Evolutionary conservation across 2,797 vertebrate species (phyloP).

Genomic region (Crotalus adamanteus): DNA sequence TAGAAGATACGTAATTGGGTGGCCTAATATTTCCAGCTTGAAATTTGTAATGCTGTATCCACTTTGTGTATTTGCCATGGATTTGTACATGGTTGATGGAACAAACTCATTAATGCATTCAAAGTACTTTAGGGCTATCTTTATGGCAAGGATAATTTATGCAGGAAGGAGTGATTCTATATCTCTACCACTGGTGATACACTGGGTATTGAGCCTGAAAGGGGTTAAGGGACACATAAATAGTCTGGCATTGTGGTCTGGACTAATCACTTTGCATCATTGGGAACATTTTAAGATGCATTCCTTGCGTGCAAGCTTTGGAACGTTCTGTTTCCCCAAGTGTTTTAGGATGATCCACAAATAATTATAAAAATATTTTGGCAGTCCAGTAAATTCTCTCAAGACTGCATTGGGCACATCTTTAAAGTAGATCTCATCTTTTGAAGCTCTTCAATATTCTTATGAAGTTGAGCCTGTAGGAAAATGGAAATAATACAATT

Average conservation of each 20-base stretch:
- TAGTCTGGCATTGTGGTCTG: background rate
- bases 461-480: background rate
- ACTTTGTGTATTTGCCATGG: background rate
- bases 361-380: background rate
- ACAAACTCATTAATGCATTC: accelerated
- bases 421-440: background rate
- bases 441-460: background rate
- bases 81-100: accelerated
- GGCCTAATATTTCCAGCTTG: background rate
- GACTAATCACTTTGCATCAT: background rate
- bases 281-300: background rate
- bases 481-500: background rate
- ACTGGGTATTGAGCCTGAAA: background rate
- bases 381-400: background rate
- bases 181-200: background rate
- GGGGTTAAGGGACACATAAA: background rate
- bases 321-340: background rate
- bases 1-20: background rate
- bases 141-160: background rate
- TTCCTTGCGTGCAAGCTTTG: background rate
- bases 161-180: background rate
- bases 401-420: background rate
- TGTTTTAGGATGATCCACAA: background rate
- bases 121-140: background rate
- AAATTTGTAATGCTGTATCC: slow-evolving; percentile 3